Evolutionary conservation across 2,113 vertebrate genomes (phyloP).

Genomic region (Engystomops pustulosus): DNA sequence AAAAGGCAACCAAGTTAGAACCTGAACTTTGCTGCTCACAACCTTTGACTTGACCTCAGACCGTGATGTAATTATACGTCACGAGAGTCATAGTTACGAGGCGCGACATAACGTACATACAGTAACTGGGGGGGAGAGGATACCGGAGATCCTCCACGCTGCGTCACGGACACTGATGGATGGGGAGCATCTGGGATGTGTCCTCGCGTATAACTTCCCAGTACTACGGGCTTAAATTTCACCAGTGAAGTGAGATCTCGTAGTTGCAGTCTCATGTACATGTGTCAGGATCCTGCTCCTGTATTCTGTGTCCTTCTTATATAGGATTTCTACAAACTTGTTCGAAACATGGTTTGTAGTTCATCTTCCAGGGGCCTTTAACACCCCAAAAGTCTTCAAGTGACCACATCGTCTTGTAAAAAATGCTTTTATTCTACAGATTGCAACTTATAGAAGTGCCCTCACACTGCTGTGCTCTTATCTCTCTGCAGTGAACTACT

Average conservation of each 20-base stretch:
- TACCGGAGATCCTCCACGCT: background rate
- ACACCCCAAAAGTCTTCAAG: too few relatives aligned
- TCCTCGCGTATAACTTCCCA: background rate
- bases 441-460: too few relatives aligned
- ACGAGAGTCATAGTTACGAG: background rate
- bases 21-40: background rate
- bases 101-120: background rate
- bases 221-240: background rate
- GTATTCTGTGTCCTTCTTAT: too few relatives aligned
- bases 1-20: background rate
- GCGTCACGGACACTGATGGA: constrained; percentile 16
- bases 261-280: background rate
- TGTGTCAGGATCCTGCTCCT: too few relatives aligned
- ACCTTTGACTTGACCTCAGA: constrained; percentile 5
- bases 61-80: background rate
- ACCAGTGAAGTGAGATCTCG: background rate
- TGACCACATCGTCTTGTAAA: too few relatives aligned
- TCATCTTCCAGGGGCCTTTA: too few relatives aligned
- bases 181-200: background rate
- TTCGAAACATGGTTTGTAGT: too few relatives aligned
- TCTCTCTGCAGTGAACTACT: too few relatives aligned
- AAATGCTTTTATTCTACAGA: too few relatives aligned
- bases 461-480: too few relatives aligned
- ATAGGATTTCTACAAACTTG: too few relatives aligned
- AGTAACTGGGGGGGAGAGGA: background rate